These are phyloP conservation scores for Pseudachorutes palmiensis DNA, from an alignment of 1,140 invertebrate species.

Conservation along the genomic window DNA sequence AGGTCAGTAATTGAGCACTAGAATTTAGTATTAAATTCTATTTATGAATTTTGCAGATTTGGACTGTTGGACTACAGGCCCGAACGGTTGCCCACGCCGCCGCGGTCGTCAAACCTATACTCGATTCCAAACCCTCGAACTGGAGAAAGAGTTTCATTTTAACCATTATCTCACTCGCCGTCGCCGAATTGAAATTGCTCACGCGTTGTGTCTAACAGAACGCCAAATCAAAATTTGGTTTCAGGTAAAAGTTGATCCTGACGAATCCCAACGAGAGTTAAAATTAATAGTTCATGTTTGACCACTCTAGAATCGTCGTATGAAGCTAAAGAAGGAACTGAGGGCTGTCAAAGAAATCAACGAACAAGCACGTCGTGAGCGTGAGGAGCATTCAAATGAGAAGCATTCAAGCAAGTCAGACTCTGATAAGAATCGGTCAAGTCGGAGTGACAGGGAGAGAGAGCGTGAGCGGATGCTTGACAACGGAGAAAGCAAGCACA, in stretches of 20 bases:
- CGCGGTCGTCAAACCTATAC: constrained; percentile 94
- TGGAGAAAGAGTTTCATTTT: constrained; percentile 98
- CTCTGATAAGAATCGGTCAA: constrained; percentile 24
- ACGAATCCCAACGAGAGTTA: constrained; percentile 1
- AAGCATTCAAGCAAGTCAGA: constrained; percentile 70
- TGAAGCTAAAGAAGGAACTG: constrained; percentile 96
- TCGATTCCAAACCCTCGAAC: constrained; percentile 83
- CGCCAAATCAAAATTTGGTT: constrained; percentile 92
- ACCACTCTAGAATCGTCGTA: constrained; percentile 82
- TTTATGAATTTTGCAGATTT: constrained; percentile 28
- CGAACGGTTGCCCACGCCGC: constrained; percentile 87
- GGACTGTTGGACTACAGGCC: constrained; percentile 61
- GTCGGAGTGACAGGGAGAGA: constrained; percentile 24
- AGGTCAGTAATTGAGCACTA: too few species aligned
- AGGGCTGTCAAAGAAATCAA: constrained; percentile 89
- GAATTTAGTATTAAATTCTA: constrained; percentile 21
- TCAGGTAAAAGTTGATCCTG: background rate
- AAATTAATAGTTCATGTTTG: background rate
- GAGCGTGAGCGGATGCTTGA: constrained; percentile 25
- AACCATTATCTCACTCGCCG: constrained; percentile 93
- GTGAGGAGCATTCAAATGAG: constrained; percentile 81
- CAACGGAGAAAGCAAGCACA: constrained; percentile 26
- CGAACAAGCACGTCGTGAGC: constrained; percentile 79
- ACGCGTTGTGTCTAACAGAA: constrained; percentile 90
- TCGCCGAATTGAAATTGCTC: constrained; percentile 92